Percentiles rank a stretch among this genome's conserved stretches.
These are phyloP conservation scores for Calcarius lapponicus DNA, from an alignment of 2,797 vertebrate genomes.

Conservation along the genomic window DNA sequence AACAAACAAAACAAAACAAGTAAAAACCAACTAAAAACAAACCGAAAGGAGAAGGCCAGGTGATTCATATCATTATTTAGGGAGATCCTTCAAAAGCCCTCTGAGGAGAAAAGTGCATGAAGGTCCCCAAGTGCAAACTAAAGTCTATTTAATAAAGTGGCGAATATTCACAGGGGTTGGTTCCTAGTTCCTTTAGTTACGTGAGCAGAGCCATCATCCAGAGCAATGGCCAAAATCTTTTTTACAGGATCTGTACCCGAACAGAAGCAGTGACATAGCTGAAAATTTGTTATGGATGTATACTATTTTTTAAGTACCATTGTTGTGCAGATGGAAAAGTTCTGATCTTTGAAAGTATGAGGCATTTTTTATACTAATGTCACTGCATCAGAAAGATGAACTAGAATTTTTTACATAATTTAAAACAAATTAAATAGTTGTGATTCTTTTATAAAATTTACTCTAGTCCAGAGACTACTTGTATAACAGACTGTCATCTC, in stretches of 20 bases:
- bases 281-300: not conserved
- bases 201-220: not conserved
- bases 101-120: not conserved
- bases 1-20: not conserved
- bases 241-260: not conserved
- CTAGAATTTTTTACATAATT: not conserved
- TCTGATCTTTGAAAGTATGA: not conserved
- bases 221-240: not conserved
- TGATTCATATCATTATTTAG: not conserved
- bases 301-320: not conserved
- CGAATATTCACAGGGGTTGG: not conserved
- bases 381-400: not conserved
- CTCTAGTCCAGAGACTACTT: not conserved
- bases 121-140: not conserved
- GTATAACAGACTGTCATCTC: not conserved
- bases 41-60: not conserved
- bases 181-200: not conserved
- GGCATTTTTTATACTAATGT: not conserved
- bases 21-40: not conserved
- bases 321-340: not conserved
- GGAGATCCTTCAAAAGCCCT: not conserved
- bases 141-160: not conserved
- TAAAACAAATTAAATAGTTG: rapidly evolving
- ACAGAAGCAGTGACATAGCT: not conserved
- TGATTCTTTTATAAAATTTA: not conserved